A percentile compares a stretch with the other conserved stretches of the same genome.
phyloP scores from a whole-genome alignment of 2,113 vertebrate species.

The Mastomys natalensis region DNA sequence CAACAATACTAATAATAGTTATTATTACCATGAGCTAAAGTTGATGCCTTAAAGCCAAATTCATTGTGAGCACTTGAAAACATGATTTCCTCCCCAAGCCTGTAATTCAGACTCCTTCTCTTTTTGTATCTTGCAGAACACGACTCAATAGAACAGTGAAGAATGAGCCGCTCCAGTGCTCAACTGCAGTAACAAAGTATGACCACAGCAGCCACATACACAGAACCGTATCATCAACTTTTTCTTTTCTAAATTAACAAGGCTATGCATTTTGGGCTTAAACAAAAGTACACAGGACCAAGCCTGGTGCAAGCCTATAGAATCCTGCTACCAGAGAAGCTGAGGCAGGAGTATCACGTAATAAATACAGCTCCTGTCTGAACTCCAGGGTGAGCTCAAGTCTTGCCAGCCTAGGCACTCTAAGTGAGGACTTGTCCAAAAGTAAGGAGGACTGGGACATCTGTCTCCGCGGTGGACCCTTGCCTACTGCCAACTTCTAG shows the following conservation, averaged over 20 bases:
- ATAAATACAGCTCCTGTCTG: background rate
- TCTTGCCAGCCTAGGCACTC: background rate
- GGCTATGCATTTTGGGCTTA: slow-evolving; percentile 2
- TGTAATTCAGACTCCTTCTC: slow-evolving; percentile 17
- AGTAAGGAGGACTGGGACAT: background rate
- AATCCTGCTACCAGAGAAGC: background rate
- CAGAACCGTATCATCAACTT: background rate
- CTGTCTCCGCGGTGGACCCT: background rate
- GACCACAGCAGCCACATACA: slow-evolving; percentile 9
- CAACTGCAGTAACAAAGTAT: background rate
- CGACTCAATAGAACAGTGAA: background rate
- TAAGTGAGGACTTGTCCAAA: background rate
- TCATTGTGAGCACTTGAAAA: slow-evolving; percentile 35
- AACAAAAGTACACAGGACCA: background rate
- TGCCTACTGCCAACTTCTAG: background rate
- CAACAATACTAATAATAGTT: background rate
- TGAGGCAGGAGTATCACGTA: background rate
- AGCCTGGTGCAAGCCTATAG: background rate
- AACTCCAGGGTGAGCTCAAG: background rate
- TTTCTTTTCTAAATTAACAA: background rate
- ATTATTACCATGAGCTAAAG: slow-evolving; percentile 7
- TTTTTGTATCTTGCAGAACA: slow-evolving; percentile 40
- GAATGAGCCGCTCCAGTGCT: slow-evolving; percentile 2
- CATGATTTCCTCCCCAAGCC: slow-evolving; percentile 35
- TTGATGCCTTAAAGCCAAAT: slow-evolving; percentile 29